phyloP scores from a whole-genome alignment of 2,797 vertebrate genomes.

The Gephyroberyx darwinii region DNA sequence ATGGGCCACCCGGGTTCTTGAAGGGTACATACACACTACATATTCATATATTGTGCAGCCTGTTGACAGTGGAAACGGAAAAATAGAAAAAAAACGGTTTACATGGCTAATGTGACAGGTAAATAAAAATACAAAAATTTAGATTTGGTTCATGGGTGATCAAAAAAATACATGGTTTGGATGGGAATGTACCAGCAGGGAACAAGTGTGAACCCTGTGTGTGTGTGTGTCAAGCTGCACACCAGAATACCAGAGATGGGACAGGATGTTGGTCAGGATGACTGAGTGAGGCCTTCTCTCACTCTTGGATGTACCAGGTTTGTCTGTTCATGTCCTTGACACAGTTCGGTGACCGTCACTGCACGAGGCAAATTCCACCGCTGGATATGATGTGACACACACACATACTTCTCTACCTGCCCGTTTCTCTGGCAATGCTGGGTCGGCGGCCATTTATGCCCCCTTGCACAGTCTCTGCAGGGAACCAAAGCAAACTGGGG shows the following conservation, averaged over 20 bases:
- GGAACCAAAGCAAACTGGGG: slow-evolving; percentile 43
- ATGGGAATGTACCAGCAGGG: too few relatives aligned
- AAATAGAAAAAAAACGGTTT: too few relatives aligned
- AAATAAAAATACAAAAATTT: too few relatives aligned
- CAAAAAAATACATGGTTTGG: too few relatives aligned
- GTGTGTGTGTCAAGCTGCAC: slow-evolving; percentile 2
- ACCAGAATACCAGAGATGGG: slow-evolving; percentile 11
- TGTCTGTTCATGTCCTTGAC: slow-evolving; percentile 72
- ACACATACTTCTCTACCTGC: slow-evolving; percentile 47
- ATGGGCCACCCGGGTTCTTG: too few relatives aligned
- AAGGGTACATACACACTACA: too few relatives aligned
- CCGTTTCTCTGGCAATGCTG: slow-evolving; percentile 49
- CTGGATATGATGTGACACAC: slow-evolving; percentile 42
- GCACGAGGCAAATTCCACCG: slow-evolving; percentile 37
- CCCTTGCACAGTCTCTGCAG: slow-evolving; percentile 50
- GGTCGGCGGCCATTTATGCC: slow-evolving; percentile 57
- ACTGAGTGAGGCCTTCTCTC: slow-evolving; percentile 42
- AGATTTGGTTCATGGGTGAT: not conserved
- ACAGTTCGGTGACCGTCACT: slow-evolving; percentile 60
- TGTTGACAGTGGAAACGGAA: too few relatives aligned
- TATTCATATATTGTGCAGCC: too few relatives aligned
- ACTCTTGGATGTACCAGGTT: slow-evolving; percentile 34
- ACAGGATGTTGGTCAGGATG: not conserved
- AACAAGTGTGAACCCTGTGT: slow-evolving; percentile 2
- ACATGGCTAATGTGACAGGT: too few relatives aligned